Conservation (phyloP, 1,140 invertebrate species). For the Drosophila bocki region DNA sequence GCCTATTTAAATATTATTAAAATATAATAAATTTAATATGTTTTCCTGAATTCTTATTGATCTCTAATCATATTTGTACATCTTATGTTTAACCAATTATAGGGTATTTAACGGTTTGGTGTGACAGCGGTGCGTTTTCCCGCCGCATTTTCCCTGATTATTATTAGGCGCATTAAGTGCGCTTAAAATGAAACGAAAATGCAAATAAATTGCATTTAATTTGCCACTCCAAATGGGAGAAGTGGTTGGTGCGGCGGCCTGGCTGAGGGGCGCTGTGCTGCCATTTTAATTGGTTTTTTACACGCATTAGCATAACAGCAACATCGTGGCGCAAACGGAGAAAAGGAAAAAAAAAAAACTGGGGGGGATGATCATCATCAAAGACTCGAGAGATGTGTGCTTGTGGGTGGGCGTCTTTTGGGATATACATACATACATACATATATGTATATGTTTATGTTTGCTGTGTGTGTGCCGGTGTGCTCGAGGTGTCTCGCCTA, state of each 20-base stretch:
- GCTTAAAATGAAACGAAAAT: constrained; percentile 71
- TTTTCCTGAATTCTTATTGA: too few species aligned
- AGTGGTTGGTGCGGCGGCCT: constrained; percentile 6
- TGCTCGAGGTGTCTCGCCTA: constrained; percentile 21
- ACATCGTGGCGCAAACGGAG: constrained; percentile 6
- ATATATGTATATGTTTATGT: background rate
- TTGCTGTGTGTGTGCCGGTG: background rate
- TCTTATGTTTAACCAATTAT: background rate
- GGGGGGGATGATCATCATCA: constrained; percentile 34
- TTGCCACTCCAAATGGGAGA: constrained; percentile 39
- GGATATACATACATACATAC: background rate
- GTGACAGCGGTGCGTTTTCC: background rate
- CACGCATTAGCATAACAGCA: constrained; percentile 73
- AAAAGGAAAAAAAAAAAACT: background rate
- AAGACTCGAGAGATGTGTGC: constrained; percentile 16
- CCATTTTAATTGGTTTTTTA: constrained; percentile 78
- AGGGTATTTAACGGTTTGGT: constrained; percentile 14
- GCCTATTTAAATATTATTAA: too few species aligned
- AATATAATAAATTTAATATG: too few species aligned
- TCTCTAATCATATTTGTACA: too few species aligned
- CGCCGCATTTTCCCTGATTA: constrained; percentile 40
- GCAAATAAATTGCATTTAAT: constrained; percentile 76
- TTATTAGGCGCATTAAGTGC: constrained; percentile 75
- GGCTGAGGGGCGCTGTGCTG: constrained; percentile 45
- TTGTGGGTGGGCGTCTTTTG: constrained; percentile 30